Evolutionary conservation across 2,113 vertebrate species (phyloP).

Genomic region (Ceyx cyanopectus): DNA sequence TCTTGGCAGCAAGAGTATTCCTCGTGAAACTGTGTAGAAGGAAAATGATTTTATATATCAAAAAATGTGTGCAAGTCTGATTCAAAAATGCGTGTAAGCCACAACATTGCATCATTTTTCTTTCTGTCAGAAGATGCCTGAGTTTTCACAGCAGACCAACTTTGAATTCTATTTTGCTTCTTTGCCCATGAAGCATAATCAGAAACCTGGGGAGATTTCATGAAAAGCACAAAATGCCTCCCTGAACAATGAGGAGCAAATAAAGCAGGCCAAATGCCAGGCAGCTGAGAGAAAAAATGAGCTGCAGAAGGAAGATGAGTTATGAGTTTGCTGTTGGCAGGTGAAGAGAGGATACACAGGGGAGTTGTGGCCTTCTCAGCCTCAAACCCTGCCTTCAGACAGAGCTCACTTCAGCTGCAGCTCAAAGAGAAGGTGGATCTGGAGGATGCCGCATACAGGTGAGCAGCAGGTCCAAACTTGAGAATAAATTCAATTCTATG

Average conservation of each 20-base stretch:
- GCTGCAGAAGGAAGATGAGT: neutral
- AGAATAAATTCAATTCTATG: neutral
- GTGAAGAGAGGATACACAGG: neutral
- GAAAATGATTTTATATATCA: neutral
- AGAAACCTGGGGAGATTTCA: slow-evolving; percentile 6
- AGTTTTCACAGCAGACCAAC: slow-evolving; percentile 32
- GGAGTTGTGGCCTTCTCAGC: neutral
- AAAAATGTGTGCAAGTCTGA: neutral
- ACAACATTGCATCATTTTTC: slow-evolving; percentile 10
- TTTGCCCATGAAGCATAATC: neutral
- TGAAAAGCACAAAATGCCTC: slow-evolving; percentile 14
- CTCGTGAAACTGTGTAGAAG: neutral
- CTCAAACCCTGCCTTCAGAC: neutral
- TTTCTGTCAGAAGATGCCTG: slow-evolving; percentile 25
- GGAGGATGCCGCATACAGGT: neutral
- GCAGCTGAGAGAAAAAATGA: neutral
- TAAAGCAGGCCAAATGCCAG: neutral
- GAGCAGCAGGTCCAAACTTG: neutral
- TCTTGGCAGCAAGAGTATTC: neutral
- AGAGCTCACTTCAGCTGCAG: rapidly evolving
- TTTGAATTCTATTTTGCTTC: slow-evolving; percentile 40
- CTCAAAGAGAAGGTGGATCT: neutral
- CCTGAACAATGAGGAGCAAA: neutral
- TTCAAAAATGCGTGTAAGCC: slow-evolving; percentile 28
- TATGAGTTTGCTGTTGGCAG: neutral